phyloP scores from a whole-genome alignment of 1,140 invertebrate genomes.

The Globodera rostochiensis region DNA sequence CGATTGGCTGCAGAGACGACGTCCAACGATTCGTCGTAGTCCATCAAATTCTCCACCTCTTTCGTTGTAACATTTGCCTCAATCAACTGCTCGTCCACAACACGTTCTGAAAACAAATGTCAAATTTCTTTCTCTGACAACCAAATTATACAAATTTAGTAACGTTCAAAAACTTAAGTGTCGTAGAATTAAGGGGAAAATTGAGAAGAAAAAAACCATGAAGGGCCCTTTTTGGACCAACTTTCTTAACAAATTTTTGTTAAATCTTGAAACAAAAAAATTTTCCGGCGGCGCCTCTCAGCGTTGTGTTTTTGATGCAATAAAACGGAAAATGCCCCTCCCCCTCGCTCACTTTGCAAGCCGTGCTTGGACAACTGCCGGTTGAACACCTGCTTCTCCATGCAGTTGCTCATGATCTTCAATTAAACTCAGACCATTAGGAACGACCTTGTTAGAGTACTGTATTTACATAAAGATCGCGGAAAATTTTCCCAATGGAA shows the following conservation, averaged over 20 bases:
- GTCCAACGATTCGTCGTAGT: constrained; percentile 76
- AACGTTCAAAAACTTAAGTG: background rate
- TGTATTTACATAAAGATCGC: too few species aligned
- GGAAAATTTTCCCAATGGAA: too few species aligned
- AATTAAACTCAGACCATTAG: constrained; percentile 67
- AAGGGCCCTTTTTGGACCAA: too few species aligned
- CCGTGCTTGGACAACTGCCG: constrained; percentile 92
- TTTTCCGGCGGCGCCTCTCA: too few species aligned
- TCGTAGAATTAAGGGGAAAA: too few species aligned
- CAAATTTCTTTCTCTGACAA: constrained; percentile 29
- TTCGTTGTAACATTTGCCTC: constrained; percentile 90
- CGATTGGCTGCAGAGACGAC: constrained; percentile 8
- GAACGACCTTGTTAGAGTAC: too few species aligned
- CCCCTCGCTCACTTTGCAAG: constrained; percentile 74
- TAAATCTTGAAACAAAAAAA: too few species aligned
- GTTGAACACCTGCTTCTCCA: constrained; percentile 97
- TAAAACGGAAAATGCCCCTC: too few species aligned
- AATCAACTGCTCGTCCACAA: constrained; percentile 95
- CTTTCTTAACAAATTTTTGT: too few species aligned
- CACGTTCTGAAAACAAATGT: constrained; percentile 73
- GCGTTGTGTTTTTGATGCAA: too few species aligned
- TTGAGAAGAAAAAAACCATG: too few species aligned
- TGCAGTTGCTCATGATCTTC: constrained; percentile 90
- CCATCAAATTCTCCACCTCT: constrained; percentile 89
- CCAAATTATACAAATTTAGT: constrained; percentile 5